These are phyloP conservation scores for Homarus gammarus DNA, from an alignment of 2,888 invertebrate genomes.

Conservation along the genomic window DNA sequence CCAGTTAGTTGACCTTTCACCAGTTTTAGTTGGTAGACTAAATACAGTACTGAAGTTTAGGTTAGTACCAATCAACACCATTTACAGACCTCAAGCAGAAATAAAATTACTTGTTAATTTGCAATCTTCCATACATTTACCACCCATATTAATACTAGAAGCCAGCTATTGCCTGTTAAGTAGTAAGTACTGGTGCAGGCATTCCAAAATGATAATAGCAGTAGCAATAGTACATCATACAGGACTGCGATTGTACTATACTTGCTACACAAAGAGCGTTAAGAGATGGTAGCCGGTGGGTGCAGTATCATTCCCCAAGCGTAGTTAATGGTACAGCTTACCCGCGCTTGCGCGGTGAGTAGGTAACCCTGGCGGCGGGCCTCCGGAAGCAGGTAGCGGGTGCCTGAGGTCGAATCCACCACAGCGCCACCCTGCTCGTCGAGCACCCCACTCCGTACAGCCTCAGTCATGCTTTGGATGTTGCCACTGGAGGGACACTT, in stretches of 20 bases:
- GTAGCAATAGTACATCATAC: slow-evolving; percentile 59
- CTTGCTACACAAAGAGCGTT: slow-evolving; percentile 50
- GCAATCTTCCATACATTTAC: slow-evolving; percentile 50
- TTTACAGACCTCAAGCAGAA: slow-evolving; percentile 54
- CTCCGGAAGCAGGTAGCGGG: slow-evolving; percentile 81
- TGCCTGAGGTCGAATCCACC: slow-evolving; percentile 53
- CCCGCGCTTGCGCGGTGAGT: slow-evolving; percentile 94
- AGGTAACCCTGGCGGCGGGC: slow-evolving; percentile 92
- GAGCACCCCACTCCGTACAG: slow-evolving; percentile 68
- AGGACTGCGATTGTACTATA: slow-evolving; percentile 55
- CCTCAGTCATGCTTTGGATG: slow-evolving; percentile 68
- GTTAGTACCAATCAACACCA: slow-evolving; percentile 64
- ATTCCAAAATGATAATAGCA: slow-evolving; percentile 52
- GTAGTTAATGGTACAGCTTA: slow-evolving; percentile 82
- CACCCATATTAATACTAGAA: slow-evolving; percentile 55
- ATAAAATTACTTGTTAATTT: slow-evolving; percentile 28
- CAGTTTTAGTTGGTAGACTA: slow-evolving; percentile 60
- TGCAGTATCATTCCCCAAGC: slow-evolving; percentile 68
- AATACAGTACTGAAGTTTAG: slow-evolving; percentile 43
- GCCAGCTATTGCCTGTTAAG: slow-evolving; percentile 66
- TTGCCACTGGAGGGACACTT: slow-evolving; percentile 72
- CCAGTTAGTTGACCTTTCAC: slow-evolving; percentile 60
- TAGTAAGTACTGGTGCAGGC: slow-evolving; percentile 58
- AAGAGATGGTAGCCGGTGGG: slow-evolving; percentile 53
- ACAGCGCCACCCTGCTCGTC: slow-evolving; percentile 72